These are phyloP conservation scores for Numenius phaeopus DNA, from an alignment of 2,797 vertebrate species.

Conservation along the genomic window DNA sequence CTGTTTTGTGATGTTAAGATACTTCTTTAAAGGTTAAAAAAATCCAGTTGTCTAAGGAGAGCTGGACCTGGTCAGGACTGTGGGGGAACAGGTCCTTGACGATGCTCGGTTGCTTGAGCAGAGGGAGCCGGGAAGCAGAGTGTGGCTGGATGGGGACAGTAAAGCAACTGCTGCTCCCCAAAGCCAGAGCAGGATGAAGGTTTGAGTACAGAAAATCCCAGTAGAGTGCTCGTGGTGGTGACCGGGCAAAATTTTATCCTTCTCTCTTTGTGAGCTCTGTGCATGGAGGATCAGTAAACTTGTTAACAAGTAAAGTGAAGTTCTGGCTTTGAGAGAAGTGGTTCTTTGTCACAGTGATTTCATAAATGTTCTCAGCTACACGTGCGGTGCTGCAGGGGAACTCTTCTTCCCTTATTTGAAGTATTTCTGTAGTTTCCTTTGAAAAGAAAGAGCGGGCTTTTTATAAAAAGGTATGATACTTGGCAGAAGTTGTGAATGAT, in stretches of 20 bases:
- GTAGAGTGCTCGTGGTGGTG: rapidly evolving
- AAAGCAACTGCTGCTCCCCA: neutral
- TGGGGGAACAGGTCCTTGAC: neutral
- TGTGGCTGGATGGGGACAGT: neutral
- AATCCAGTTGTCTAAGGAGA: neutral
- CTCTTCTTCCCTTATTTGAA: neutral
- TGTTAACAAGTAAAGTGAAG: neutral
- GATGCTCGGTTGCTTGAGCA: neutral
- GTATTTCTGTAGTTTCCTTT: neutral
- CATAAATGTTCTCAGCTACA: neutral
- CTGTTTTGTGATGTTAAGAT: neutral
- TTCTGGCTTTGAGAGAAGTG: neutral
- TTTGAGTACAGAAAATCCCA: neutral
- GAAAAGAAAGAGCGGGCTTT: neutral
- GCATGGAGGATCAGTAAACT: rapidly evolving
- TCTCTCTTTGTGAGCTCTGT: neutral
- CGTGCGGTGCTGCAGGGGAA: neutral
- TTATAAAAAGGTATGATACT: neutral
- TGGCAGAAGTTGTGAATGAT: neutral
- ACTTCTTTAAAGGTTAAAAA: neutral
- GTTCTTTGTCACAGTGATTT: rapidly evolving
- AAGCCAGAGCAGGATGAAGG: neutral
- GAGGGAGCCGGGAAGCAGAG: neutral
- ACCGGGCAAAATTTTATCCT: neutral
- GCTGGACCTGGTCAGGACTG: neutral